phyloP scores from a whole-genome alignment of 2,113 vertebrate species.

The Lepus timidus region DNA sequence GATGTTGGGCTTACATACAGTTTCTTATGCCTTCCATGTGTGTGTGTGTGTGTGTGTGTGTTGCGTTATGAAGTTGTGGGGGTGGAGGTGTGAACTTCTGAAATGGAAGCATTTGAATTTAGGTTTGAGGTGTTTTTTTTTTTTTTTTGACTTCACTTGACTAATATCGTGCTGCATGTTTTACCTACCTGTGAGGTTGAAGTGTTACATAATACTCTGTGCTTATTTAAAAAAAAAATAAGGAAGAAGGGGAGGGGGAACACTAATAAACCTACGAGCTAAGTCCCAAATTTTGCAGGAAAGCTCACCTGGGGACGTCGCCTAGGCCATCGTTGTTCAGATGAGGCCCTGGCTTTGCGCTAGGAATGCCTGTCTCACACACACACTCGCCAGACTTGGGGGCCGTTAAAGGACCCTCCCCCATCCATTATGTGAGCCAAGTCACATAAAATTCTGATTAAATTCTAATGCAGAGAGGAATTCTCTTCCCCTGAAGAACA shows the following conservation, averaged over 20 bases:
- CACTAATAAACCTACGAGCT: neutral
- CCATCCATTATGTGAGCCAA: neutral
- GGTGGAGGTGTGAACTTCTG: conserved; percentile 45
- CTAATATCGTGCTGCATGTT: conserved; percentile 64
- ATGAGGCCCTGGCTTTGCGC: neutral
- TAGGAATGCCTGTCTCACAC: neutral
- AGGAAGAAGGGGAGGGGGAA: neutral
- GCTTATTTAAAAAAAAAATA: conserved; percentile 7
- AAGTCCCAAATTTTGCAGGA: conserved; percentile 4
- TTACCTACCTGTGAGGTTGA: neutral
- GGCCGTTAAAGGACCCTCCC: neutral
- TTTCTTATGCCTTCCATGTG: neutral
- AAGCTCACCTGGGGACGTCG: conserved; percentile 18
- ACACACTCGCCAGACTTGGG: neutral
- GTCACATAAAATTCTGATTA: conserved; percentile 65
- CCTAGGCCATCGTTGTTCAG: neutral
- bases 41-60: neutral
- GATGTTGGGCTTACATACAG: conserved; percentile 22
- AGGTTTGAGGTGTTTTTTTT: neutral
- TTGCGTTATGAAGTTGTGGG: neutral
- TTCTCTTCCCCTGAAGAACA: conserved; percentile 54
- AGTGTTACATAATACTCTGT: conserved; percentile 70
- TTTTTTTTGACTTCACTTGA: conserved; percentile 42
- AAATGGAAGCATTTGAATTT: conserved; percentile 63
- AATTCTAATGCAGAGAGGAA: conserved; percentile 50